Conservation (phyloP, 2,113 vertebrate species). For the Coracopsis vasa region DNA sequence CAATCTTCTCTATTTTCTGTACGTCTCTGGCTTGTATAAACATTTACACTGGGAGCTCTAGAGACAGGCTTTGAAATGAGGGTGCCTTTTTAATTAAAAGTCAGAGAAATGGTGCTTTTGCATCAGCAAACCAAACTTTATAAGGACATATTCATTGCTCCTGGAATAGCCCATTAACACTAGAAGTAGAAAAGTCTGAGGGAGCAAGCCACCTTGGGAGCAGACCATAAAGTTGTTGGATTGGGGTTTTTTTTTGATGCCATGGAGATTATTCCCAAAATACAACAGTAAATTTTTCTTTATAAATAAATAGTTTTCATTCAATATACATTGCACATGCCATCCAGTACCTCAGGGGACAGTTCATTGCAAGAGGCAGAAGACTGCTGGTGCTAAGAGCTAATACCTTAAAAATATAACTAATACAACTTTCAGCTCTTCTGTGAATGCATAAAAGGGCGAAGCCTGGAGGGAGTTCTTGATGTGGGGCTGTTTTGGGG, state of each 20-base stretch:
- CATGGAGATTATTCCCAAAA: not conserved
- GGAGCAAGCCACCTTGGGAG: not conserved
- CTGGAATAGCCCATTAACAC: not conserved
- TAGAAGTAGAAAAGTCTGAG: not conserved
- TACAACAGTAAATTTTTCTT: not conserved
- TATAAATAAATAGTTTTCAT: not conserved
- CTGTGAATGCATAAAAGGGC: not conserved
- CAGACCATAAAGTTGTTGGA: not conserved
- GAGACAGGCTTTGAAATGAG: slow-evolving; percentile 28
- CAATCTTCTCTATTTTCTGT: not conserved
- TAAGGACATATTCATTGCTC: not conserved
- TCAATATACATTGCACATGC: not conserved
- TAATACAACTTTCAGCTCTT: not conserved
- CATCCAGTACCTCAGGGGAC: not conserved
- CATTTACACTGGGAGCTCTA: slow-evolving; percentile 44
- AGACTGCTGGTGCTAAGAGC: not conserved
- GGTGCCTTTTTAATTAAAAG: slow-evolving; percentile 33
- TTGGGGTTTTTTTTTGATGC: not conserved
- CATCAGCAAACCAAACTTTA: not conserved
- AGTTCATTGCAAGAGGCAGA: not conserved
- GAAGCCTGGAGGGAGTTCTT: not conserved
- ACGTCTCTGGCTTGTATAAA: slow-evolving; percentile 15
- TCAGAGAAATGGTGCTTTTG: not conserved
- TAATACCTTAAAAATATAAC: not conserved
- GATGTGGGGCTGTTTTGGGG: not conserved